These are phyloP conservation scores for Troides aeacus DNA, from an alignment of 2,888 invertebrate species.

Conservation along the genomic window DNA sequence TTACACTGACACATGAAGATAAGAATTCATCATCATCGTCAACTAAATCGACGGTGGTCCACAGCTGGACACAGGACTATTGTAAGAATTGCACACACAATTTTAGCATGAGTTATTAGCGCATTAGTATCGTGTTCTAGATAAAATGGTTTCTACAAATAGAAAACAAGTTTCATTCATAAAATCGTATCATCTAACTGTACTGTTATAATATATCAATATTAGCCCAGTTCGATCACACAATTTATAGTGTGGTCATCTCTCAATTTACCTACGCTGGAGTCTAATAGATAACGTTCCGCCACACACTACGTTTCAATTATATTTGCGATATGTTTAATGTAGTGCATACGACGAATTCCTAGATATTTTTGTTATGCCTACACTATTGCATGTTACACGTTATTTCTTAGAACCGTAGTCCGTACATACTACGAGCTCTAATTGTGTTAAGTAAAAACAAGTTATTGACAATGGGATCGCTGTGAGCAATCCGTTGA, in stretches of 20 bases:
- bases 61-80: no score
- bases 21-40: no score
- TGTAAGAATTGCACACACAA: no score
- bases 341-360: slow-evolving; percentile 36
- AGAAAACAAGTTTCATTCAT: slow-evolving; percentile 10
- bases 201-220: slow-evolving; percentile 18
- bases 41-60: no score
- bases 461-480: slow-evolving; percentile 59
- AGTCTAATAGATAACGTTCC: slow-evolving; percentile 24
- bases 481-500: slow-evolving; percentile 64
- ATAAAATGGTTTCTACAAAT: neutral
- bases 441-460: slow-evolving; percentile 69
- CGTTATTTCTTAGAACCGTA: slow-evolving; percentile 45
- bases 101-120: neutral
- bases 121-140: neutral
- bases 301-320: slow-evolving; percentile 21
- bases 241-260: slow-evolving; percentile 24
- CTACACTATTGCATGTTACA: slow-evolving; percentile 37
- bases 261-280: slow-evolving; percentile 25
- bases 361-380: slow-evolving; percentile 39
- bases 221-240: slow-evolving; percentile 20
- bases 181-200: slow-evolving; percentile 9
- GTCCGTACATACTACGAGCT: slow-evolving; percentile 42
- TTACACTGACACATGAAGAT: no score
- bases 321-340: slow-evolving; percentile 33